Conservation (phyloP, 2,113 vertebrate species). For the Malurus cyaneus region DNA sequence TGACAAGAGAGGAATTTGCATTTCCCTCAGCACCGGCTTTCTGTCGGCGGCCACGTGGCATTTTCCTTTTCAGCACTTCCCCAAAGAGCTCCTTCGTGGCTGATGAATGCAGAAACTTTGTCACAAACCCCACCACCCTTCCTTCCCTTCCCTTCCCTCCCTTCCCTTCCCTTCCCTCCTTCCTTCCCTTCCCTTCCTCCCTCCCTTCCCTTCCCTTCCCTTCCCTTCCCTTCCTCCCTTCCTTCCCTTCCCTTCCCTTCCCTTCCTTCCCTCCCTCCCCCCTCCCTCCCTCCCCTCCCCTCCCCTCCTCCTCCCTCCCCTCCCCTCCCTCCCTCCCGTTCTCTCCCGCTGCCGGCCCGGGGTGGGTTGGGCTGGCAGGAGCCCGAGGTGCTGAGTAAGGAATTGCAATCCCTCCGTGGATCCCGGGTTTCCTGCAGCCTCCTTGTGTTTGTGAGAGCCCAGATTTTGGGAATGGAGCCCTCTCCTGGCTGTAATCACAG, state of each 20-base stretch:
- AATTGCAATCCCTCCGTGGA: not conserved
- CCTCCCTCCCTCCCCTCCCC: not conserved
- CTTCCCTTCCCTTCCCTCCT: not conserved
- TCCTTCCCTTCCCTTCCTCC: not conserved
- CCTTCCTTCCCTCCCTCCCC: not conserved
- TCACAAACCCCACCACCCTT: not conserved
- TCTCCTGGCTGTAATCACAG: not conserved
- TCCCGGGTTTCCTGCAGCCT: not conserved
- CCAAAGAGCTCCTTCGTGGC: conserved; percentile 21
- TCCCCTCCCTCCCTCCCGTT: no score
- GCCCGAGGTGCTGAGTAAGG: not conserved
- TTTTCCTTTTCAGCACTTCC: conserved; percentile 45
- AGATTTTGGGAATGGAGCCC: not conserved
- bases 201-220: no score
- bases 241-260: not conserved
- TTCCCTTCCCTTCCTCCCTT: not conserved
- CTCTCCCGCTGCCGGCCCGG: not conserved
- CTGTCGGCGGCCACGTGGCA: not conserved
- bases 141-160: not conserved
- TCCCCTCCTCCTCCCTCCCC: not conserved
- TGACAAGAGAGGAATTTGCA: not conserved
- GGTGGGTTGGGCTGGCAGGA: not conserved
- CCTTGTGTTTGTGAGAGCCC: not conserved
- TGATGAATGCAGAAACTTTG: conserved; percentile 20
- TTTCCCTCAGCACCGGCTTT: not conserved